These are phyloP conservation scores for Pica pica DNA, from an alignment of 2,113 vertebrate species.

Conservation along the genomic window DNA sequence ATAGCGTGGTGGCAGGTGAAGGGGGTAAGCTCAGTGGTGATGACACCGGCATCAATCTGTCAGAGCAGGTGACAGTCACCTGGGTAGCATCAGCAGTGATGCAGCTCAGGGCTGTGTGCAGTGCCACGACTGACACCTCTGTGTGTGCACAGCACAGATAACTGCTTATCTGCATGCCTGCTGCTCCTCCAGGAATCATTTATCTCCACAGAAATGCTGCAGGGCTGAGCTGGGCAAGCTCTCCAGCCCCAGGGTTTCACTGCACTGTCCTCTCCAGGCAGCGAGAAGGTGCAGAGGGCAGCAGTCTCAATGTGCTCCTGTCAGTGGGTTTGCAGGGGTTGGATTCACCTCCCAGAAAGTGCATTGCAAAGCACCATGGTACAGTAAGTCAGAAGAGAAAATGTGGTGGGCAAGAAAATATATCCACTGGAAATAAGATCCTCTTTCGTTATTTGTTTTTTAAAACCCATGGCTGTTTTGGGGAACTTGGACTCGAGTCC, in stretches of 20 bases:
- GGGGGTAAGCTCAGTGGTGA: background rate
- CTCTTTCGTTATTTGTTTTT: background rate
- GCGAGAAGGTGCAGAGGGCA: background rate
- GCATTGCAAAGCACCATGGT: background rate
- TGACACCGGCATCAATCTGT: background rate
- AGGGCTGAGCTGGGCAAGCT: background rate
- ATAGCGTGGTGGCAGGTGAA: accelerated
- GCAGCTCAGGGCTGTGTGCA: background rate
- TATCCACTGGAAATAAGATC: background rate
- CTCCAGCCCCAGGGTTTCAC: background rate
- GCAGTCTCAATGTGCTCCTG: background rate
- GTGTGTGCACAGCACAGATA: background rate
- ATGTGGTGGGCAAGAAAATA: background rate
- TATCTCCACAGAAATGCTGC: background rate
- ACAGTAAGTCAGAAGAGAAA: background rate
- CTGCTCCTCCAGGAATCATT: background rate
- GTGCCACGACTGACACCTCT: accelerated
- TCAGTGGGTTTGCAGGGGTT: accelerated
- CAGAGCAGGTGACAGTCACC: background rate
- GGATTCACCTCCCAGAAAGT: background rate
- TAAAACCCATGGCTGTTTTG: background rate
- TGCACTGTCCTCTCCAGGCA: background rate
- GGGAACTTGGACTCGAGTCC: background rate
- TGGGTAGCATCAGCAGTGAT: background rate
- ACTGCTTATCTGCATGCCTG: background rate